Evolutionary conservation across 2,797 vertebrate species (phyloP), one percentile per base, ranked within the genome.

Genomic region (Anas acuta): DNA sequence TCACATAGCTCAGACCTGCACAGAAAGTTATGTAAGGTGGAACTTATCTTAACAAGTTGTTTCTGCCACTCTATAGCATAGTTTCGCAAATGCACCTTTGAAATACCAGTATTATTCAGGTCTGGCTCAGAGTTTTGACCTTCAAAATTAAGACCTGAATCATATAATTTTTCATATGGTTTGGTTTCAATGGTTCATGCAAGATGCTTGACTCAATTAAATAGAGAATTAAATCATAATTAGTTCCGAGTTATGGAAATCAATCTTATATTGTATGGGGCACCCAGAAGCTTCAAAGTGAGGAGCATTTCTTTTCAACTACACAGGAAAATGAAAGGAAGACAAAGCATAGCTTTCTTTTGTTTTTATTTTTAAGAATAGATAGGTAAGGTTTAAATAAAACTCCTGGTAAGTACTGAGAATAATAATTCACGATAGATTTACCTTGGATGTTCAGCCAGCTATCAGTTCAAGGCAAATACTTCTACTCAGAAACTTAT

Each of bases 161-260:
- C 14, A 14, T 13, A 32, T 71, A 25, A 54, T 84, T 94, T 82
- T 79, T 87, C 41, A n/a, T 85, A 37, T 30, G 32, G 26, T 89
- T 92, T 66, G 9, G 7, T 91, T 88, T 96, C 95, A 94, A 51
- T 43, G 45, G 35, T 69, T 97, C 81, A 51, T 84, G 51, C 78
- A 96, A 93, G 61, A 93, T 87, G 17, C 67, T 96, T 91, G 33
- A 80, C 66, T 94, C 94, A 97, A 93, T 97, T 97, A 96, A 96
- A 76, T 65, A 92, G 82, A 74, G 73, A 97, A 96, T 96, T 96
- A 96, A 87, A 90, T 95, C 93, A 87, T 95, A 96, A 96, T 97
- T 94, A 96, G 66, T 73, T 96, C 9, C 4, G 84, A 93, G 79
- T 79, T 61, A 93, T 86, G 64, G 82, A 78, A 96, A 95, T 95